Evolutionary conservation across 2,888 invertebrate genomes (phyloP).

Genomic region (Drosophila kokeensis): DNA sequence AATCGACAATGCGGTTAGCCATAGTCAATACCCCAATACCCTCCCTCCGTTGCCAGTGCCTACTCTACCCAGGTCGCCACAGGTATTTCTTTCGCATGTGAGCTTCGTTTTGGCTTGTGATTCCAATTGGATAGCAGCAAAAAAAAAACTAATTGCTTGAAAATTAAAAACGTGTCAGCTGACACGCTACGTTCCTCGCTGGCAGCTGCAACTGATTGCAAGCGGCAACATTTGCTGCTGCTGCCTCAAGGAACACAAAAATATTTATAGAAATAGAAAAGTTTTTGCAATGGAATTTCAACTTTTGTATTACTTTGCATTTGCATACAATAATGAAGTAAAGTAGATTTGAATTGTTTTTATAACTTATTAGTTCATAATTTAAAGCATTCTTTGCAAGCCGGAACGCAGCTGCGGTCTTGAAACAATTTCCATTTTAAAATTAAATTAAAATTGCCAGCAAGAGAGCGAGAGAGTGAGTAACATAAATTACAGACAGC

Average conservation of each 20-base stretch:
- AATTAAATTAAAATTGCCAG: constrained; percentile 11
- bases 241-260: constrained; percentile 2
- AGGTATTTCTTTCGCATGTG: constrained; percentile 37
- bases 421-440: constrained; percentile 16
- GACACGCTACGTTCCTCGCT: constrained; percentile 55
- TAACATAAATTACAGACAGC: constrained; percentile 54
- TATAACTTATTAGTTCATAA: not conserved
- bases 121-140: constrained; percentile 33
- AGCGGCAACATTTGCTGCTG: constrained; percentile 7
- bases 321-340: not conserved
- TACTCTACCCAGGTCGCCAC: not conserved
- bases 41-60: not conserved
- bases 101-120: constrained; percentile 33
- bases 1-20: constrained; percentile 61
- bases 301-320: constrained; percentile 11
- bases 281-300: constrained; percentile 12
- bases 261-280: not conserved
- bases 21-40: constrained; percentile 7
- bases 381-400: not conserved
- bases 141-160: constrained; percentile 58
- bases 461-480: constrained; percentile 38
- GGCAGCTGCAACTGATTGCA: constrained; percentile 23
- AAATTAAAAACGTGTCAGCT: constrained; percentile 67
- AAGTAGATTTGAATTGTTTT: not conserved
- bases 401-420: not conserved